Evolutionary conservation across 1,140 invertebrate genomes (phyloP), one percentile per base, ranked within the genome.

Genomic region (Chlorops oryzae): DNA sequence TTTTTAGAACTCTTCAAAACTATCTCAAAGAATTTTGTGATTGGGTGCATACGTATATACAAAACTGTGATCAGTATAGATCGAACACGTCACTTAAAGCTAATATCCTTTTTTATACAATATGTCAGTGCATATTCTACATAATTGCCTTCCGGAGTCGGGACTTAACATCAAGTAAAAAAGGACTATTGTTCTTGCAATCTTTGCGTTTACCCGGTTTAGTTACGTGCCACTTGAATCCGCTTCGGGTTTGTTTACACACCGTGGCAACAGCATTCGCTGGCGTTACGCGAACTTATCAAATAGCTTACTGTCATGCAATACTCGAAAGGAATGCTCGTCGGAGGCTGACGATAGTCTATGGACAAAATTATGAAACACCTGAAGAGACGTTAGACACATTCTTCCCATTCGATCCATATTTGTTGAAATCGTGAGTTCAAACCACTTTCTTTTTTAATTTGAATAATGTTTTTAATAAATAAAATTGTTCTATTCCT

Each of bases 81-180:
- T 57, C 63, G 10, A 74, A 79, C 64, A 67, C 75, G 44, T 78
- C 80, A 54, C 52, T 75, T 2, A 81, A 82, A 63, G 78, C 83
- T 3, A 92, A 97, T 70, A 77, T 80, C 23, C 82, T 92, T 2
- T 97, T 96, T 73, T 93, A 94, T 70, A 81, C 85, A 13, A 81
- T 93, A 10, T 94, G 91, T 63, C 92, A 96, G 74, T 82, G 87
- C 0, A 75, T 95, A 24, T 96, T 97, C 70, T 94, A 96, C 73
- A 75, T 94, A 3, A 83, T 96, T 48, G 83, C 87, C 1, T 95
- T 94, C 70, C 84, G 89, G 55, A 84, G 90, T 63, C 85, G 84
- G 60, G 88, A 94, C 65, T 76, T 96, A 50, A 81, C 90, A 47
- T 78, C 80, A 50, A 82, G 72, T 55, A 83, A 82, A 60, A 85